Conservation (phyloP, 2,113 vertebrate species). For the Rhinichthys klamathensis region DNA sequence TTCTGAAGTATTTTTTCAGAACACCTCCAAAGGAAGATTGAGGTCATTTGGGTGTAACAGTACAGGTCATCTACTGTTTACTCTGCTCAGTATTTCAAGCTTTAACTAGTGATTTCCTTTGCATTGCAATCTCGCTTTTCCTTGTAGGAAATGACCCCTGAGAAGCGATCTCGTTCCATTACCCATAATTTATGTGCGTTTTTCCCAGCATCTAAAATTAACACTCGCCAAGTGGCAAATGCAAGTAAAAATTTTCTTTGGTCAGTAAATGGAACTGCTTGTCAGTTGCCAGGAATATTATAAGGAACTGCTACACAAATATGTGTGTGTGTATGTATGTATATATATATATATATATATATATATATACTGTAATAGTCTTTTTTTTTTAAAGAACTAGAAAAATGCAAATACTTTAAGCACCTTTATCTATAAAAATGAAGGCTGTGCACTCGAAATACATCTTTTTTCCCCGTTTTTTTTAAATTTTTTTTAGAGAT, state of each 20-base stretch:
- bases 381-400: too few relatives aligned
- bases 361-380: too few relatives aligned
- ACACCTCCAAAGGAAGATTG: conserved; percentile 81
- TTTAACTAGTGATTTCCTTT: conserved; percentile 84
- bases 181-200: conserved; percentile 70
- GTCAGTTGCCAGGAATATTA: background rate
- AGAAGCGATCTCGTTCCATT: conserved; percentile 74
- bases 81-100: conserved; percentile 78
- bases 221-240: background rate
- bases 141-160: conserved; percentile 80
- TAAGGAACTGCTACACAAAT: background rate
- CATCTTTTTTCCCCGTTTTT: background rate
- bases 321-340: too few relatives aligned
- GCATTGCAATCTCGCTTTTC: conserved; percentile 71
- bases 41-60: conserved; percentile 82
- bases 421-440: too few relatives aligned
- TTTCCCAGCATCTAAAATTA: conserved; percentile 50
- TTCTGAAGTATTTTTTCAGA: conserved; percentile 73
- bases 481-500: conserved; percentile 9
- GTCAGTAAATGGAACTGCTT: background rate
- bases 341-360: too few relatives aligned
- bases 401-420: too few relatives aligned
- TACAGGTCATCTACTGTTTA: conserved; percentile 78
- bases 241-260: background rate
- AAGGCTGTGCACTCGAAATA: conserved; percentile 18